These are phyloP conservation scores for Leucania comma DNA, from an alignment of 2,888 invertebrate genomes.

Conservation along the genomic window DNA sequence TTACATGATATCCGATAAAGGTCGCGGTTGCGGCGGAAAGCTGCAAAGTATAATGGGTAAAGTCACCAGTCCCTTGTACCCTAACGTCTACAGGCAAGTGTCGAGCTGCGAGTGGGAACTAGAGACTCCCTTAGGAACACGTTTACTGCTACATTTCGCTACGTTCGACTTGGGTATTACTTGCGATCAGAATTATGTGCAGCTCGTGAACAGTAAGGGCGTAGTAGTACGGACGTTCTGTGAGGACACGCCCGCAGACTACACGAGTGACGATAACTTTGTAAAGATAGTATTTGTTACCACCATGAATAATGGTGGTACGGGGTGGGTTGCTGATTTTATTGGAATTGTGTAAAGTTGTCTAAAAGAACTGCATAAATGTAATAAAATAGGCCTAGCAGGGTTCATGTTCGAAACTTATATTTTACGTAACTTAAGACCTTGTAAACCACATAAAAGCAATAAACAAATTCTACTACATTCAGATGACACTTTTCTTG, in stretches of 20 bases:
- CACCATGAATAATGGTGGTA: slow-evolving; percentile 93
- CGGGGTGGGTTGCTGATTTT: slow-evolving; percentile 92
- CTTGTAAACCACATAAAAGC: too few relatives aligned
- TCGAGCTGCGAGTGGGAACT: slow-evolving; percentile 84
- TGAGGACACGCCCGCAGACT: slow-evolving; percentile 90
- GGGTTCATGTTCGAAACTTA: too few relatives aligned
- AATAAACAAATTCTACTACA: not conserved
- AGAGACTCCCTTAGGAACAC: slow-evolving; percentile 79
- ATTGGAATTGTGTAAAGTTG: slow-evolving; percentile 54
- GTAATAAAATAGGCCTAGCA: too few relatives aligned
- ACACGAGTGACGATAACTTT: slow-evolving; percentile 88
- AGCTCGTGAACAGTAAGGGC: slow-evolving; percentile 90
- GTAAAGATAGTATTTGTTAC: slow-evolving; percentile 92
- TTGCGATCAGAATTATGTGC: slow-evolving; percentile 92
- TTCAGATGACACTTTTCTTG: too few relatives aligned
- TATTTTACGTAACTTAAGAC: too few relatives aligned
- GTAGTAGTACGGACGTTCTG: slow-evolving; percentile 84
- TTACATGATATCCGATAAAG: slow-evolving; percentile 81
- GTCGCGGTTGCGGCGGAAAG: slow-evolving; percentile 84
- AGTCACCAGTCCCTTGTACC: slow-evolving; percentile 85
- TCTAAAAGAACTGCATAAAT: not conserved
- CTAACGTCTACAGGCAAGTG: slow-evolving; percentile 77
- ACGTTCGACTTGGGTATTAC: slow-evolving; percentile 92
- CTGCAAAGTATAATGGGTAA: slow-evolving; percentile 75
- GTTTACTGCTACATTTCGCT: slow-evolving; percentile 76